phyloP scores from a whole-genome alignment of 2,888 invertebrate genomes.

The Lymantria dispar region DNA sequence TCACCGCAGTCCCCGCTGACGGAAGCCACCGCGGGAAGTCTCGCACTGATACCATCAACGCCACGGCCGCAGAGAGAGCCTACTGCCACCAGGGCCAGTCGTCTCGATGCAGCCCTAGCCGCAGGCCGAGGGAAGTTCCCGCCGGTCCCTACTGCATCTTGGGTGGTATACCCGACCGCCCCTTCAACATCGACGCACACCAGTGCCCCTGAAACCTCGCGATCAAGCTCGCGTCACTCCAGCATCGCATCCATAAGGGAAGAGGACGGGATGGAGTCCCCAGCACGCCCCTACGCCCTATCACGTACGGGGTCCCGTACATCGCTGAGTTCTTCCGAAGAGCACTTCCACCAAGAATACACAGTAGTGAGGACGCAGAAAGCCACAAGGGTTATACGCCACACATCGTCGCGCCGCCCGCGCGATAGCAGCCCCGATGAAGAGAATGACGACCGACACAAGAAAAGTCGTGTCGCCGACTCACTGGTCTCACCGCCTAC shows the following conservation, averaged over 20 bases:
- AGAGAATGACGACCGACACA: background rate
- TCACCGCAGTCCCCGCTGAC: background rate
- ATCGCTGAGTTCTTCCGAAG: background rate
- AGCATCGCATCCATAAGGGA: no score
- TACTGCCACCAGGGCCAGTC: background rate
- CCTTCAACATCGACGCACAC: background rate
- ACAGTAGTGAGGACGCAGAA: background rate
- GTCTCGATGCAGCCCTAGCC: background rate
- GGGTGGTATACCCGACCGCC: background rate
- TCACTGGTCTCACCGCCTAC: background rate
- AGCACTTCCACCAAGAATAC: background rate
- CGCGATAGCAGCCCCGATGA: no score
- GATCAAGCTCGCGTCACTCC: no score
- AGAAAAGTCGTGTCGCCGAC: background rate
- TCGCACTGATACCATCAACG: background rate
- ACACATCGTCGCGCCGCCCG: background rate
- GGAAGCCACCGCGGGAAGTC: background rate
- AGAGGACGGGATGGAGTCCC: no score
- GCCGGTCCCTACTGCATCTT: background rate
- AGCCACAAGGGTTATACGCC: background rate
- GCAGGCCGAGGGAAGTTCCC: background rate
- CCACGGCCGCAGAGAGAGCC: background rate
- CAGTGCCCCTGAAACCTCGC: no score
- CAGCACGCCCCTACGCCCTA: no score
- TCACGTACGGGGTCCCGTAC: no score